Percentiles rank a stretch among this genome's conserved stretches.
Conservation (phyloP, 2,888 invertebrate genomes). For the Phaonia tiefii region DNA sequence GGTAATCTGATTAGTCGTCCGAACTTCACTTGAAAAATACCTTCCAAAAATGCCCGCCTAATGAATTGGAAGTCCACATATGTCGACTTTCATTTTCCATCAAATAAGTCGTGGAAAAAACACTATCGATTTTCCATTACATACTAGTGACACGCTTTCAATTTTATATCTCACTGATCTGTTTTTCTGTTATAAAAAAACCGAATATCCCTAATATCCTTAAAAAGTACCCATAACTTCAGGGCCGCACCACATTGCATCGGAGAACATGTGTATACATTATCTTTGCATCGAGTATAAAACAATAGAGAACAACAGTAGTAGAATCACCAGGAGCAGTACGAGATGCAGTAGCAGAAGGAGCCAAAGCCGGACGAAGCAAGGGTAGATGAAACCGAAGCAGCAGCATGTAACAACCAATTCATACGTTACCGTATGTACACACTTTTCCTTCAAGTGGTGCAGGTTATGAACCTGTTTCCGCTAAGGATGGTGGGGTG, state of each 20-base stretch:
- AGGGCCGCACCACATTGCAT: conserved; percentile 1
- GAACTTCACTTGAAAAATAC: too few species aligned
- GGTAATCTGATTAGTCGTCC: too few species aligned
- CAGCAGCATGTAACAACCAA: conserved; percentile 33
- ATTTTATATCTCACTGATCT: too few species aligned
- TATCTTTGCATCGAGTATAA: conserved; percentile 11
- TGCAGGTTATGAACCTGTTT: conserved; percentile 78
- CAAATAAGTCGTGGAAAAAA: too few species aligned
- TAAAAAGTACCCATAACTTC: conserved; percentile 1
- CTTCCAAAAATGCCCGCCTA: too few species aligned
- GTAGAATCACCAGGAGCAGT: background rate
- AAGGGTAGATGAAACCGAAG: background rate
- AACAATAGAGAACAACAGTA: background rate
- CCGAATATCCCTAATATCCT: background rate
- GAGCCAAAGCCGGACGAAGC: background rate
- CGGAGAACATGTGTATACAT: conserved; percentile 1
- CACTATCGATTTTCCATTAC: too few species aligned
- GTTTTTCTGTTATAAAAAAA: too few species aligned
- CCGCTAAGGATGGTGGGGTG: conserved; percentile 59
- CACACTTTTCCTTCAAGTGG: conserved; percentile 71
- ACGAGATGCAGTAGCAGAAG: background rate
- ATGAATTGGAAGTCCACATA: too few species aligned
- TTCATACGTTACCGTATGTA: conserved; percentile 42
- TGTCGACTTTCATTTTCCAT: too few species aligned
- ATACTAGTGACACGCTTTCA: too few species aligned